These are phyloP conservation scores for Microplitis deprimator DNA, from an alignment of 2,888 invertebrate genomes.

Conservation along the genomic window DNA sequence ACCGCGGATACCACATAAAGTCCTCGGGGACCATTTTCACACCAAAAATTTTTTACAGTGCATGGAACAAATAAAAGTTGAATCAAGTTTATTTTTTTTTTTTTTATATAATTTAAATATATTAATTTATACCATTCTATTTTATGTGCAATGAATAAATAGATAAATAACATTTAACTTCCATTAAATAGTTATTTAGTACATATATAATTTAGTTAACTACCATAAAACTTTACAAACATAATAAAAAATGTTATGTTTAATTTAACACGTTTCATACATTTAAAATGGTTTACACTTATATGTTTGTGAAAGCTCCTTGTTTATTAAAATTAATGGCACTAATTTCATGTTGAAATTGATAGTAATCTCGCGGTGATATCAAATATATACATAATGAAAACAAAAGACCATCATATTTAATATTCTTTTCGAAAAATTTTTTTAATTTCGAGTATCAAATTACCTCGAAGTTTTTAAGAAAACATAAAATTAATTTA, in stretches of 20 bases:
- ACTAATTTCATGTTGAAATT: neutral
- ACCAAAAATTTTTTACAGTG: neutral
- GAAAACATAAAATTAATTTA: too few species aligned
- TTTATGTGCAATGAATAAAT: neutral
- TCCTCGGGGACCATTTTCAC: too few species aligned
- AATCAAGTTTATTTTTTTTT: neutral
- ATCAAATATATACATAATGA: too few species aligned
- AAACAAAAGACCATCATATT: too few species aligned
- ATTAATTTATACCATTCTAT: neutral
- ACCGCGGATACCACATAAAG: too few species aligned
- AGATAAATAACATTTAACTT: neutral
- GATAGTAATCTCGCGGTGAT: too few species aligned
- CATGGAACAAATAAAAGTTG: neutral
- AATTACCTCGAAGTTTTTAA: too few species aligned
- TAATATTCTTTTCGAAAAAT: too few species aligned
- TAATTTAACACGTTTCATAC: constrained; percentile 15
- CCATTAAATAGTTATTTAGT: too few species aligned
- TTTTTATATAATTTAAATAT: neutral
- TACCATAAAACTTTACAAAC: neutral
- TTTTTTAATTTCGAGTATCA: too few species aligned
- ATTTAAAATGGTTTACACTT: constrained; percentile 46
- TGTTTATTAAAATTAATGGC: neutral
- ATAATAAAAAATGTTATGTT: constrained; percentile 21
- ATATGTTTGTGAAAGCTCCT: constrained; percentile 45
- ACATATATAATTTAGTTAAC: neutral